Evolutionary conservation across 2,888 invertebrate genomes (phyloP).

Genomic region (Amphiduros pacificus): DNA sequence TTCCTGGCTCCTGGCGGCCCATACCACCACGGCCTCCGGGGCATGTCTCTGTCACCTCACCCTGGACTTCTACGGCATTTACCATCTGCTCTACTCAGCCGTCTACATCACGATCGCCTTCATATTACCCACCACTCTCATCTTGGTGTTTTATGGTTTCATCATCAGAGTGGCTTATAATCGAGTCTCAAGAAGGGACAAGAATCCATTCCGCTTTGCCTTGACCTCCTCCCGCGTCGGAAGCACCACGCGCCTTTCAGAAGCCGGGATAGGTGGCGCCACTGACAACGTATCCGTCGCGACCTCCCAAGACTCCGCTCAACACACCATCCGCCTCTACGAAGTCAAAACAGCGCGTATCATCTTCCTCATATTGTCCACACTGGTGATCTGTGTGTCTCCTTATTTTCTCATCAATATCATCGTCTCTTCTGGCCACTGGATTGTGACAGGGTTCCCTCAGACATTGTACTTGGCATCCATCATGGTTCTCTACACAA

Average conservation of each 20-base stretch:
- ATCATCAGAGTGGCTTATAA: conserved; percentile 5
- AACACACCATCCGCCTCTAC: not conserved
- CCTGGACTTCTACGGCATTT: conserved; percentile 11
- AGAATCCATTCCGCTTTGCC: conserved; percentile 16
- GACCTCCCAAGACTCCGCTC: not conserved
- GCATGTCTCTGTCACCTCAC: conserved; percentile 12
- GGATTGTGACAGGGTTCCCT: not conserved
- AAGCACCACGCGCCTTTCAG: too few species aligned
- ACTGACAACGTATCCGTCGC: not conserved
- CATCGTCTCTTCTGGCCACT: conserved; percentile 4
- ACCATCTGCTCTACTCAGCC: conserved; percentile 11
- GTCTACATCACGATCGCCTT: conserved; percentile 4
- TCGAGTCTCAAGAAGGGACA: not conserved
- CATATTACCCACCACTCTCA: conserved; percentile 11
- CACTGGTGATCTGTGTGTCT: conserved; percentile 1
- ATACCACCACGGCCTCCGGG: not conserved
- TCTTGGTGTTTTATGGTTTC: conserved; percentile 14
- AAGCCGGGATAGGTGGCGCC: not conserved
- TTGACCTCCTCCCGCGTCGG: too few species aligned
- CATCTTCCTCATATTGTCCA: conserved; percentile 1
- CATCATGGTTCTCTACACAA: conserved; percentile 4
- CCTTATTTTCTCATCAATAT: conserved; percentile 11
- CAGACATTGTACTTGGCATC: not conserved
- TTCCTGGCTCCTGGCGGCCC: conserved; percentile 2
- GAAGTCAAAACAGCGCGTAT: conserved; percentile 7